A percentile compares a stretch with the other conserved stretches of the same genome.
These are phyloP conservation scores for Onchidella celtica DNA, from an alignment of 2,888 invertebrate species.

Conservation along the genomic window DNA sequence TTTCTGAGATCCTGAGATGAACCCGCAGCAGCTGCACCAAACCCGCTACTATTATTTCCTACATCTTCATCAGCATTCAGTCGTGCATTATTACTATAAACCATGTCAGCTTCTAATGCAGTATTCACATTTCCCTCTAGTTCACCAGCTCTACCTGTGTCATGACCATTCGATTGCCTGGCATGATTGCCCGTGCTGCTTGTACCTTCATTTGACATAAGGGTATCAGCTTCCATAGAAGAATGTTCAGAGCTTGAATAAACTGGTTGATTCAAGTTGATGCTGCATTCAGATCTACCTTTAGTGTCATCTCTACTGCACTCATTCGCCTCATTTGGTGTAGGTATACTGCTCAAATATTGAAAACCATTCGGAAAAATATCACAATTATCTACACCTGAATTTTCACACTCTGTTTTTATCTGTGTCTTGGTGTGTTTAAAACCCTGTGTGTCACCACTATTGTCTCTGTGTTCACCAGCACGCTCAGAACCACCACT, in stretches of 20 bases:
- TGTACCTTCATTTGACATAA: neutral
- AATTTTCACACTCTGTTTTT: neutral
- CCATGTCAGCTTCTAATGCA: conserved; percentile 13
- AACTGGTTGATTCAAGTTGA: neutral
- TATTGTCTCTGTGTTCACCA: neutral
- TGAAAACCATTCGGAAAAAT: neutral
- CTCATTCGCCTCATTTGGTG: neutral
- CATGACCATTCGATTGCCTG: neutral
- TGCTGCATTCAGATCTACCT: neutral
- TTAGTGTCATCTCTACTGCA: neutral
- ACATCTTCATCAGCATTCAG: conserved; percentile 23
- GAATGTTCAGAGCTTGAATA: neutral
- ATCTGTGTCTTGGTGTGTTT: neutral
- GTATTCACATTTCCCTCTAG: neutral
- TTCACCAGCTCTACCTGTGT: neutral
- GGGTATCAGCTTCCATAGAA: neutral
- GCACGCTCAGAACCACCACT: neutral
- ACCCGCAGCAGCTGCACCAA: neutral
- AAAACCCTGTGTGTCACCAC: neutral
- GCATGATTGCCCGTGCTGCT: neutral
- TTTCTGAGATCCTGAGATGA: neutral
- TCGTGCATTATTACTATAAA: conserved; percentile 36
- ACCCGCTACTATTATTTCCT: conserved; percentile 21
- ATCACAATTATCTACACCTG: neutral
- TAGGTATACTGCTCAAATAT: neutral